Base-by-base conservation (phyloP, 2,113 vertebrate species). In the Labeo catla region DNA sequence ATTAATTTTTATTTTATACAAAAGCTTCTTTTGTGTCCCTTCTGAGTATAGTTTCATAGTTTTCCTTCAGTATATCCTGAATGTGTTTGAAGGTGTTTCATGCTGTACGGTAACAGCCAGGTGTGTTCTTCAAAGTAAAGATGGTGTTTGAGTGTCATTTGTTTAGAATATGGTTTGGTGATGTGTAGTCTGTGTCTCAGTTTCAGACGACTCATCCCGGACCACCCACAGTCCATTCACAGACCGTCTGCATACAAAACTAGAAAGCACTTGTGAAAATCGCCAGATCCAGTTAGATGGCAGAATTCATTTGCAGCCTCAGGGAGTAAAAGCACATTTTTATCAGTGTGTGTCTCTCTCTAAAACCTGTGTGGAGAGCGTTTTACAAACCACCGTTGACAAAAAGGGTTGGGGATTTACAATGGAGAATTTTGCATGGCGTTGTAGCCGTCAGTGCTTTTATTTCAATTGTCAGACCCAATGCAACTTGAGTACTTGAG, bases 141-240 rank as follows among this genome's bases (percentile, higher is more conserved):
- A 49, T 28, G 73, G n/a, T 23, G 49, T 49, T 34, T 50, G 74
- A 50, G 74, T 28, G 6, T 50, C 21, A 77, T 7, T 34, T 34
- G 74, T 76, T 50, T 52, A 76, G 74, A 34, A 50, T 34, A 52
- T 76, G 74, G 23, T 52, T 10, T 43, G 13, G 43, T 74, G 11
- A 65, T 65, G 72, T 74, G 43, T 74, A 74, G 72, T 74, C 54
- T 59, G 54, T 21, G 54, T 57, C 70, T 76, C 47, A 8, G 45
- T 49, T 47, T 52, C 47, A 28, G 73, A 50, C 21, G 11, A 23
- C 73, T 4, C 73, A 0, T 16, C 49, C 12, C 49, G 7, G 74
- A 34, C 74, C 74, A 77, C 74, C 7, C 74, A 50, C 23, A 77
- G 47, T 54, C 74, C 74, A 13, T 16, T 34, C 13, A 54, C 23